phyloP scores from a whole-genome alignment of 2,888 invertebrate genomes.

The Synanthedon andrenaeformis region DNA sequence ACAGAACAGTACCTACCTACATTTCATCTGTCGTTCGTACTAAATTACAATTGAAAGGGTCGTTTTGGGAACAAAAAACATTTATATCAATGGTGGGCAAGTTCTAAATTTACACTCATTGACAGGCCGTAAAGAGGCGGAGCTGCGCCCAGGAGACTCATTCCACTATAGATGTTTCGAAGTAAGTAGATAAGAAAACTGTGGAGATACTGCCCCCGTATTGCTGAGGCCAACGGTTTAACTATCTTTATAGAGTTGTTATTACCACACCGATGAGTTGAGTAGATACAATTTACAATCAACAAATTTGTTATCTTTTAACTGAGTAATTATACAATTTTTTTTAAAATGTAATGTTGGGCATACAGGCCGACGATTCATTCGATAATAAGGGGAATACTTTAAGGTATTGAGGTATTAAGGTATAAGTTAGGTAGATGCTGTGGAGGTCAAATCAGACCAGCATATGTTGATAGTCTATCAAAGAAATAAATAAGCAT shows the following conservation, averaged over 20 bases:
- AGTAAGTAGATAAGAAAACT: slow-evolving; percentile 63
- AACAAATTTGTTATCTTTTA: no score
- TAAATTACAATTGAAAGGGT: slow-evolving; percentile 66
- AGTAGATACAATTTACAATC: background rate
- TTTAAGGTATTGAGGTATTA: no score
- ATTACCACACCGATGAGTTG: background rate
- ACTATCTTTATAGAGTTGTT: slow-evolving; percentile 21
- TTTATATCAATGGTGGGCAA: slow-evolving; percentile 67
- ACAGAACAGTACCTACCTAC: no score
- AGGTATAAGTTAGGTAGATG: no score
- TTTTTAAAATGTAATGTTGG: no score
- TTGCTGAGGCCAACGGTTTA: slow-evolving; percentile 16
- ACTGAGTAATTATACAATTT: no score
- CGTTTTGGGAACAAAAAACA: slow-evolving; percentile 70
- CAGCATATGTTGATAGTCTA: no score
- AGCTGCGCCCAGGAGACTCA: slow-evolving; percentile 49
- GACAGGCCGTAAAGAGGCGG: slow-evolving; percentile 66
- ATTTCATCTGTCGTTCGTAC: slow-evolving; percentile 10
- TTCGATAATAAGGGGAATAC: no score
- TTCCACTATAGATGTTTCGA: slow-evolving; percentile 36
- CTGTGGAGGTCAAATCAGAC: no score
- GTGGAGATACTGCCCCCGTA: slow-evolving; percentile 34
- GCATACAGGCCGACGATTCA: no score
- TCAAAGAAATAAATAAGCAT: no score
- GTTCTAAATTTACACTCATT: slow-evolving; percentile 70